phyloP scores from a whole-genome alignment of 92 coral and sea anemone species.

The Plumapathes pennacea region DNA sequence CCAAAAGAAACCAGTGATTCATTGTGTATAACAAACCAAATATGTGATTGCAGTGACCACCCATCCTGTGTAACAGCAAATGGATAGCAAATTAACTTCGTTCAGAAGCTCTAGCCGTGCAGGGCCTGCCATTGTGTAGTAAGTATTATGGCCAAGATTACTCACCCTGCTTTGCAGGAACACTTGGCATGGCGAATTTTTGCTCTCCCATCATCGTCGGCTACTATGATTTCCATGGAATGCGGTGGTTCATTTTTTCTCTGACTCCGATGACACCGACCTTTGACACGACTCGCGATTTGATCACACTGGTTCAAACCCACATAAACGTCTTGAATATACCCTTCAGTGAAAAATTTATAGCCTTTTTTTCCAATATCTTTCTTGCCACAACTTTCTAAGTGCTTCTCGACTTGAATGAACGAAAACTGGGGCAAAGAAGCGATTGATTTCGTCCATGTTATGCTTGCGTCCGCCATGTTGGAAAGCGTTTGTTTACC shows the following conservation, averaged over 20 bases:
- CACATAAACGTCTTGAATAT: conserved; percentile 21
- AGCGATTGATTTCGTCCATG: conserved; percentile 2
- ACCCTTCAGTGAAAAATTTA: conserved; percentile 16
- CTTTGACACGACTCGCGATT: not conserved
- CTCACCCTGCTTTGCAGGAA: conserved; percentile 24
- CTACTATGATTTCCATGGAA: conserved; percentile 4
- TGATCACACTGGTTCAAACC: conserved; percentile 13
- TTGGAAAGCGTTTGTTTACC: conserved; percentile 9
- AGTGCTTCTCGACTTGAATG: conserved; percentile 17
- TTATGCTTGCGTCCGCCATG: not conserved
- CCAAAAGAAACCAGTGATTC: conserved; percentile 45
- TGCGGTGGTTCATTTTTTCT: conserved; percentile 38
- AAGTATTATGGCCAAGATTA: not conserved
- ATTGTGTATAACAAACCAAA: conserved; percentile 15
- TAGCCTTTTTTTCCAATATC: conserved; percentile 36
- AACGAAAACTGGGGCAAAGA: conserved; percentile 1
- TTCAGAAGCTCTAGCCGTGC: too few species aligned
- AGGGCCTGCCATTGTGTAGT: too few species aligned
- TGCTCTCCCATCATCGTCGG: conserved; percentile 7
- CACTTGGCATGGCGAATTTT: conserved; percentile 5
- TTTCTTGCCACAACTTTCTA: conserved; percentile 27
- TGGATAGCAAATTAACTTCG: too few species aligned
- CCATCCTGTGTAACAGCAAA: too few species aligned
- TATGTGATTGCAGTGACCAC: conserved; percentile 49
- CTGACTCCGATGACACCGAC: conserved; percentile 21